Conservation (phyloP, 2,797 vertebrate genomes). For the Crax fasciolata region DNA sequence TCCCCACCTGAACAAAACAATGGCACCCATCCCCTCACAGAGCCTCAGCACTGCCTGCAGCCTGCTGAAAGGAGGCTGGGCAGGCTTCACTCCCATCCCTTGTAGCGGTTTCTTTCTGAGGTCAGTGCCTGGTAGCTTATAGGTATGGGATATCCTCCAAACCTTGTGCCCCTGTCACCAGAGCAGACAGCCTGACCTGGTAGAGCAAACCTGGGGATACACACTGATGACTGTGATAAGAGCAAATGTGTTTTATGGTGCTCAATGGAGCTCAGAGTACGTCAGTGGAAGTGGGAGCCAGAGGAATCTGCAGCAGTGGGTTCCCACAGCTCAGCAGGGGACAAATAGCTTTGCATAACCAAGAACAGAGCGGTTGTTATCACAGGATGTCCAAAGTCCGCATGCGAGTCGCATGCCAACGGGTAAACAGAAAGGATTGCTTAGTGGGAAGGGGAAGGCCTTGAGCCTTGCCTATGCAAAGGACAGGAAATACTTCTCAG, state of each 20-base stretch:
- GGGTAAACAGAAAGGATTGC: neutral
- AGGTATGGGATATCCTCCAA: too few species aligned
- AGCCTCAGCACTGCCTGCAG: neutral
- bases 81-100: fast-evolving
- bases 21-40: neutral
- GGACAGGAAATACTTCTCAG: neutral
- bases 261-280: neutral
- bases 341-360: neutral
- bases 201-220: neutral
- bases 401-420: neutral
- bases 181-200: neutral
- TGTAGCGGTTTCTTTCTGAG: fast-evolving
- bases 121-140: fast-evolving
- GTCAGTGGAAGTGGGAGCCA: neutral
- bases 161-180: fast-evolving
- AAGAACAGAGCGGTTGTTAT: neutral
- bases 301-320: neutral
- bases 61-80: neutral
- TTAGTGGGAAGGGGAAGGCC: neutral
- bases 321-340: neutral
- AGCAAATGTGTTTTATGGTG: neutral
- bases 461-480: neutral
- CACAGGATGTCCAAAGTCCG: constrained; percentile 8
- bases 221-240: neutral
- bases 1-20: neutral